A percentile compares a stretch with the other conserved stretches of the same genome.
Conservation (phyloP, 2,888 invertebrate genomes). For the Antheraea assamensis region DNA sequence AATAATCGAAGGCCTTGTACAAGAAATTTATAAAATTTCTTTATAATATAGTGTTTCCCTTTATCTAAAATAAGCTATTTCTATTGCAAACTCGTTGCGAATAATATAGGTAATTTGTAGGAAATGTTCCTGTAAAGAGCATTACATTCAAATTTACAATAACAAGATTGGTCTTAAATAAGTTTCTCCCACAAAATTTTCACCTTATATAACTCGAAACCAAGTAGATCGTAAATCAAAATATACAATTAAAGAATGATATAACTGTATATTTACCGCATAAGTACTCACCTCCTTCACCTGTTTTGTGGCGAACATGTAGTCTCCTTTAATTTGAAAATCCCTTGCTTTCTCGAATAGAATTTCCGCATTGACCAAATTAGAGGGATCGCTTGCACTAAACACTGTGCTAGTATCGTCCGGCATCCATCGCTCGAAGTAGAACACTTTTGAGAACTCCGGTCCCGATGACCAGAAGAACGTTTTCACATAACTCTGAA, state of each 20-base stretch:
- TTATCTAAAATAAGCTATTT: too few relatives aligned
- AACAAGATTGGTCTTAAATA: not conserved
- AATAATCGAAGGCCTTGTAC: too few relatives aligned
- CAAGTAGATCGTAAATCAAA: not conserved
- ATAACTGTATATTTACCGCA: not conserved
- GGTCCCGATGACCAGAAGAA: constrained; percentile 87
- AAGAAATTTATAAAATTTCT: too few relatives aligned
- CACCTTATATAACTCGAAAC: not conserved
- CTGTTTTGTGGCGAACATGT: constrained; percentile 91
- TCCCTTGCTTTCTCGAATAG: constrained; percentile 88
- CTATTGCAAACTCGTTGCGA: too few relatives aligned
- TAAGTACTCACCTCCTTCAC: constrained; percentile 79
- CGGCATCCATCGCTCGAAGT: constrained; percentile 87
- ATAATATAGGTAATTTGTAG: too few relatives aligned
- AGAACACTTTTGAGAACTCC: constrained; percentile 77
- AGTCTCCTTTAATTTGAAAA: constrained; percentile 91
- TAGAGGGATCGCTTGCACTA: constrained; percentile 82
- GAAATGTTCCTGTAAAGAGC: too few relatives aligned
- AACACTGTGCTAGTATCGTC: constrained; percentile 85
- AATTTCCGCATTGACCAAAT: constrained; percentile 75
- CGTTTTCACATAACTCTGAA: constrained; percentile 89
- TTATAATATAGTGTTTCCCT: too few relatives aligned
- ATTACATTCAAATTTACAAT: too few relatives aligned
- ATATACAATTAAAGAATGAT: not conserved
- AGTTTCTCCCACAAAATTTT: not conserved